These are phyloP conservation scores for Sarcophaga caerulescens DNA, from an alignment of 2,888 invertebrate species.

Conservation along the genomic window DNA sequence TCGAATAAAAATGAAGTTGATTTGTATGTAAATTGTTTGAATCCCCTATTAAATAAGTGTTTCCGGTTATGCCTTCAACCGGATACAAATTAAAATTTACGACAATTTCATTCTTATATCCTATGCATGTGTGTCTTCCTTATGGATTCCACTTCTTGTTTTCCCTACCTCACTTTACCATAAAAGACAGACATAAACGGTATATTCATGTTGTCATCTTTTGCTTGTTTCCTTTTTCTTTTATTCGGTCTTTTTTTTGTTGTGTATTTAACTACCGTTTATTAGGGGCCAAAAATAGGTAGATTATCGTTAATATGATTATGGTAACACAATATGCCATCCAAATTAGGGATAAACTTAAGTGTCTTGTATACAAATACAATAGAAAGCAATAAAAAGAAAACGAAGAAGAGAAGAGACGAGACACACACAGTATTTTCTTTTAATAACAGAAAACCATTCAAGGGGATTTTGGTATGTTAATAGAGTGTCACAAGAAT, in stretches of 20 bases:
- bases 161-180: background rate
- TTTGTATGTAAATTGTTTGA: constrained; percentile 61
- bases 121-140: background rate
- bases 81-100: constrained; percentile 60
- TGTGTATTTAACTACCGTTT: constrained; percentile 54
- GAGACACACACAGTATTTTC: background rate
- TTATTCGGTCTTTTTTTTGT: no score
- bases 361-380: constrained; percentile 1
- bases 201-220: constrained; percentile 16
- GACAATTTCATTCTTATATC: background rate
- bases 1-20: constrained; percentile 50
- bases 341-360: constrained; percentile 48
- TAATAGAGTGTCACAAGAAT: constrained; percentile 38
- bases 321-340: constrained; percentile 45
- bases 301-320: constrained; percentile 59
- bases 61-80: constrained; percentile 46
- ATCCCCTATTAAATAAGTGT: constrained; percentile 15
- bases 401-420: background rate
- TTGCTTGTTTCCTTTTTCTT: background rate
- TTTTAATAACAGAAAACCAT: constrained; percentile 3
- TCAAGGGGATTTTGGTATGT: constrained; percentile 25
- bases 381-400: no score
- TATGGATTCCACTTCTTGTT: constrained; percentile 11
- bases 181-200: constrained; percentile 15
- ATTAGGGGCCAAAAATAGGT: constrained; percentile 57